Evolutionary conservation across 2,797 vertebrate genomes (phyloP).

Genomic region (Eleutherodactylus coqui): DNA sequence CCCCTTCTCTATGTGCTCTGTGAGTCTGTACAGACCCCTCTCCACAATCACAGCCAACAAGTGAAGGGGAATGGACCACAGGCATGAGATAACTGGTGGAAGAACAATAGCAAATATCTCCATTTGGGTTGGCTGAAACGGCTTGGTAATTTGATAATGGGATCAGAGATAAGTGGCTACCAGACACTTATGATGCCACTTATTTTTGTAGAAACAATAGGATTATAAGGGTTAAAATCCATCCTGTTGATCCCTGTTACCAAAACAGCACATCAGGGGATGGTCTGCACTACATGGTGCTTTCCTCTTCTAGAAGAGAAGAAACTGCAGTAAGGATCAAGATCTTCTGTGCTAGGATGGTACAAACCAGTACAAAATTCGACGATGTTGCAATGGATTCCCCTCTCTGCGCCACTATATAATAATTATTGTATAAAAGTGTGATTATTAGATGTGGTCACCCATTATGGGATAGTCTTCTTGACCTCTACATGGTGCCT

Average conservation of each 20-base stretch:
- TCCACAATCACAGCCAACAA: not conserved
- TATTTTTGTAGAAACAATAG: not conserved
- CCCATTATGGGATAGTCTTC: too few relatives aligned
- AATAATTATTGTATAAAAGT: too few relatives aligned
- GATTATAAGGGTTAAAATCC: not conserved
- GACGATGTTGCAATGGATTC: too few relatives aligned
- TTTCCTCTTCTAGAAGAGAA: not conserved
- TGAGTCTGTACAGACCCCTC: not conserved
- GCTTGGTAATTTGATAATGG: not conserved
- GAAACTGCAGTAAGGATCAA: not conserved
- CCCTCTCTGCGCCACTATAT: too few relatives aligned
- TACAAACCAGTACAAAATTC: too few relatives aligned
- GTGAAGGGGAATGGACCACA: not conserved
- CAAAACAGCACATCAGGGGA: not conserved
- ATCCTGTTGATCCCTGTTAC: not conserved
- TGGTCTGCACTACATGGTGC: not conserved
- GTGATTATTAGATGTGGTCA: too few relatives aligned
- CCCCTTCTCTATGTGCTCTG: not conserved
- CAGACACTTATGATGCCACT: not conserved
- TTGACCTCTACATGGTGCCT: too few relatives aligned
- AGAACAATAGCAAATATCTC: not conserved
- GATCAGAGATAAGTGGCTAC: not conserved
- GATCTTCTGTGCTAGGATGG: not conserved
- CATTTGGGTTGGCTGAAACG: not conserved
- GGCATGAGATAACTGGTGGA: not conserved